Evolutionary conservation across 2,797 vertebrate genomes (phyloP).

Genomic region (Cephalopachus bancanus): DNA sequence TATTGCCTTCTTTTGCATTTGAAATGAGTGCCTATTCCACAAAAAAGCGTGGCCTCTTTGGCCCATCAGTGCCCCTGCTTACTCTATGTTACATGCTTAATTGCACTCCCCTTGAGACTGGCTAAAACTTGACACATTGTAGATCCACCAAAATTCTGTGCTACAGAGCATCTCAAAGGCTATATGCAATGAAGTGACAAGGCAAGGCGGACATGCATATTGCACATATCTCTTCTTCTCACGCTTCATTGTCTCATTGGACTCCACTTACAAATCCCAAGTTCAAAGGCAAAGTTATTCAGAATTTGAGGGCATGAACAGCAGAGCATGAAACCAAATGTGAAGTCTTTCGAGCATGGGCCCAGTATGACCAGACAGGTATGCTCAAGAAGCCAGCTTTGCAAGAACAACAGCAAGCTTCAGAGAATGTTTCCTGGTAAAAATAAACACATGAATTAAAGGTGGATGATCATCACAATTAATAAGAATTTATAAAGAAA

Average conservation of each 20-base stretch:
- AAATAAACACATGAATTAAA: too few relatives aligned
- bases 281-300: background rate
- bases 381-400: too few relatives aligned
- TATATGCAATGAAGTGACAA: too few relatives aligned
- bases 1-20: background rate
- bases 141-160: background rate
- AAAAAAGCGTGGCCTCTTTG: background rate
- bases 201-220: background rate
- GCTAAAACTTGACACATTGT: background rate
- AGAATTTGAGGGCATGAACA: background rate
- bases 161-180: too few relatives aligned
- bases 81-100: background rate
- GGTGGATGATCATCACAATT: too few relatives aligned
- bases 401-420: too few relatives aligned
- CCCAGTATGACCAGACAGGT: too few relatives aligned
- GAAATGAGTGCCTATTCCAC: constrained; percentile 32
- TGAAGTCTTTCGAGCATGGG: background rate
- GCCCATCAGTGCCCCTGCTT: background rate
- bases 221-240: background rate
- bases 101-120: background rate
- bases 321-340: background rate
- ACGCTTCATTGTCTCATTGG: background rate
- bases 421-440: too few relatives aligned
- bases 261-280: background rate
- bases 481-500: too few relatives aligned